Percentiles rank a stretch among this genome's conserved stretches.
Evolutionary conservation across 2,888 invertebrate species (phyloP).

Genomic region (Zaprionus bogoriensis): DNA sequence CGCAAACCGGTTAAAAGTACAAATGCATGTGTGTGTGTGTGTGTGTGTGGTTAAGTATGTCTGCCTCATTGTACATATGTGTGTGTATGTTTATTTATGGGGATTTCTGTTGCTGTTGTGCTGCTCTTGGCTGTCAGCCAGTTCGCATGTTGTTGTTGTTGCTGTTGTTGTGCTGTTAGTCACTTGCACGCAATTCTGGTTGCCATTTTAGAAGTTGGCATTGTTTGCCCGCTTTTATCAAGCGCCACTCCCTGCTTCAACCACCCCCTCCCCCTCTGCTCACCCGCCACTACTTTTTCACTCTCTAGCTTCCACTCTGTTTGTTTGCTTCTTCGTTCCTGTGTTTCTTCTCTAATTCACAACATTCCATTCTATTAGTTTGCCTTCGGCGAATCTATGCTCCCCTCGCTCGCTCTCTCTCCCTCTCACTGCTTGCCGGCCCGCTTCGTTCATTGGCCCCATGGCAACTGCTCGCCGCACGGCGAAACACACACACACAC

Average conservation of each 20-base stretch:
- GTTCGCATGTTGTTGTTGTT: no score
- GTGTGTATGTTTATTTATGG: slow-evolving; percentile 13
- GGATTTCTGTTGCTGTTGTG: slow-evolving; percentile 21
- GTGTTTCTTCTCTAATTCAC: slow-evolving; percentile 13
- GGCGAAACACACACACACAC: not conserved
- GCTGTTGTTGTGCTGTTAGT: slow-evolving; percentile 28
- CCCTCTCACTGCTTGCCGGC: not conserved
- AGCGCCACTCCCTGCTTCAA: slow-evolving; percentile 8
- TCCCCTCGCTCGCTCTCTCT: not conserved
- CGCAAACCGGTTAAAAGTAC: slow-evolving; percentile 37
- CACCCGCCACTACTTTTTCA: no score
- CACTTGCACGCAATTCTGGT: slow-evolving; percentile 22
- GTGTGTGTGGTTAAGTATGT: not conserved
- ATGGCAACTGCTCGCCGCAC: slow-evolving; percentile 19
- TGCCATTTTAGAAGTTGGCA: slow-evolving; percentile 12
- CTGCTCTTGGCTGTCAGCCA: slow-evolving; percentile 14
- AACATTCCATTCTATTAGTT: slow-evolving; percentile 40
- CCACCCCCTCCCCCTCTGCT: not conserved
- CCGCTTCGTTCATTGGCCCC: slow-evolving; percentile 28
- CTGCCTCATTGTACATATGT: not conserved
- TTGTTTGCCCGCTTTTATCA: slow-evolving; percentile 36
- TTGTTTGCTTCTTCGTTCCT: slow-evolving; percentile 2
- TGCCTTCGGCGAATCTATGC: slow-evolving; percentile 1
- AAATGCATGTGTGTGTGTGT: not conserved
- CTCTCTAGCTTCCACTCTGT: not conserved